Evolutionary conservation across 2,113 vertebrate genomes (phyloP), one percentile per base, ranked within the genome.

Genomic region (Bungarus multicinctus): DNA sequence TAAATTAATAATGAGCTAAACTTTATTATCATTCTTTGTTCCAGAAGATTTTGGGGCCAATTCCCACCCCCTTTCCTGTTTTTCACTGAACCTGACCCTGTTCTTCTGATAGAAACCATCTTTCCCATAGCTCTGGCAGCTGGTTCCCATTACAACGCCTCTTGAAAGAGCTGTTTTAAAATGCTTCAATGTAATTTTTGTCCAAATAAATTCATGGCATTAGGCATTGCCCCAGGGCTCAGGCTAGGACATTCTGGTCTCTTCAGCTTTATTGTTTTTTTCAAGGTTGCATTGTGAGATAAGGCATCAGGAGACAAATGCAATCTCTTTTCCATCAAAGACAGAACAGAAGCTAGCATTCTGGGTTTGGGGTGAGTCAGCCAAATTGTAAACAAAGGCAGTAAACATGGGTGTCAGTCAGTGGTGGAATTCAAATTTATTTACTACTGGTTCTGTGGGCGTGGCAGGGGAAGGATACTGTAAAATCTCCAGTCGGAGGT

Each of bases 101-200:
- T 93, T 85, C 69, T 52, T 50, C 43, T 58, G 92, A 93, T 89
- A 86, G 43, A 93, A 89, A 90, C 39, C 88, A 93, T 93, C 54
- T 89, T 93, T 89, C 69, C 69, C 88, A 85, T 45, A 43, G 25
- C 58, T 11, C 23, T 43, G 39, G 50, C 92, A 45, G 88, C 92
- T 93, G 92, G 92, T 93, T 93, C 88, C 53, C 54, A 93, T 93
- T 93, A 93, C 2, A 6, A 89, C 22, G 34, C 69, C 43, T 30
- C 88, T 85, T 60, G 54, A 60, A 89, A 89, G 50, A 30, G 54
- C 88, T 39, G 88, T n/a, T 58, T 89, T 27, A 34, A 92, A 89
- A 85, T 60, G 34, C 85, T 60, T 89, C 55, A 85, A 3, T 47
- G 43, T 93, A 93, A 57, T 89, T 85, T 81, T 89, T 89, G 69